phyloP scores from a whole-genome alignment of 2,888 invertebrate genomes.

The Tolmerus cingulatus region DNA sequence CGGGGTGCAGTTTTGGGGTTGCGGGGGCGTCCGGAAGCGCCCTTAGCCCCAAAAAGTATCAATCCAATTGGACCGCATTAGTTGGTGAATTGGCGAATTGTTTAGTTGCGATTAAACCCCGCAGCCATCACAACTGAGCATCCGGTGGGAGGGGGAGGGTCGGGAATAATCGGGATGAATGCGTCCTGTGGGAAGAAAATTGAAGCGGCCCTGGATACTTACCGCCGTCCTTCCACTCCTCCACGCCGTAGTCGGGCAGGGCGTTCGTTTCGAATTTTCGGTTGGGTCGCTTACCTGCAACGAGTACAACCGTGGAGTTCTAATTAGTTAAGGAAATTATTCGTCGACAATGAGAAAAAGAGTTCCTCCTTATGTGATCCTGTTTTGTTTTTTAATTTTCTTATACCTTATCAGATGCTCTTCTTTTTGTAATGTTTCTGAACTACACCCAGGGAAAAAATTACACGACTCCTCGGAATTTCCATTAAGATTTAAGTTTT shows the following conservation, averaged over 20 bases:
- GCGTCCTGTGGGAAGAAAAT: not conserved
- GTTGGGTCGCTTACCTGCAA: conserved; percentile 62
- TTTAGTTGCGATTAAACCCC: conserved; percentile 5
- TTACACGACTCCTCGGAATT: no score
- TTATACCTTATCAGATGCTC: not conserved
- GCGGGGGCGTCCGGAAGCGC: not conserved
- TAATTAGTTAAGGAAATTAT: conserved; percentile 42
- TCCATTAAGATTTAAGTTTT: no score
- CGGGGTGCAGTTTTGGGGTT: not conserved
- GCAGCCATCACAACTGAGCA: not conserved
- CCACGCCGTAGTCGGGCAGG: conserved; percentile 74
- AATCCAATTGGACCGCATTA: not conserved
- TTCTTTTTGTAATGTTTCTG: not conserved
- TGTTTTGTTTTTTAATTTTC: not conserved
- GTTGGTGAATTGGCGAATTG: not conserved
- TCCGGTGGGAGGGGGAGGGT: not conserved
- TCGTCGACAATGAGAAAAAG: not conserved
- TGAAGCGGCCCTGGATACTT: conserved; percentile 55
- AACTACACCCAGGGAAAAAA: no score
- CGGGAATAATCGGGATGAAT: not conserved
- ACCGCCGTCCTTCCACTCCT: conserved; percentile 79
- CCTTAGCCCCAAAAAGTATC: not conserved
- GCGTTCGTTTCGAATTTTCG: conserved; percentile 69
- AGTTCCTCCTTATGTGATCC: not conserved
- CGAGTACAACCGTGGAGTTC: conserved; percentile 29